A percentile compares a stretch with the other conserved stretches of the same genome.
Evolutionary conservation across 2,797 vertebrate genomes (phyloP).

Genomic region (Leptodactylus fallax): DNA sequence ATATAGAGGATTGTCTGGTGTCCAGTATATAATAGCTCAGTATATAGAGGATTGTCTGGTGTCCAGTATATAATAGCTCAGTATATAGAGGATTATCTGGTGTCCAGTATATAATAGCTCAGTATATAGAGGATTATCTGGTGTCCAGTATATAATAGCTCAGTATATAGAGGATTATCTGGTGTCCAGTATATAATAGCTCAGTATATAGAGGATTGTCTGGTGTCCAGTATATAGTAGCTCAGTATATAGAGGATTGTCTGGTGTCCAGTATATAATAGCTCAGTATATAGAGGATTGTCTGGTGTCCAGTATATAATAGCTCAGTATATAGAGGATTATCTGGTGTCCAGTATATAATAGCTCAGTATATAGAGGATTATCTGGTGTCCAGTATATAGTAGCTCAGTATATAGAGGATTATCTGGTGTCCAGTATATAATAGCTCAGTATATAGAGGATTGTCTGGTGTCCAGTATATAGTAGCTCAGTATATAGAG

Average conservation of each 20-base stretch:
- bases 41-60: too few species aligned
- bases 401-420: not conserved
- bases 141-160: not conserved
- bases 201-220: not conserved
- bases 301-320: not conserved
- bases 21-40: not conserved
- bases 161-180: too few species aligned
- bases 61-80: not conserved
- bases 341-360: not conserved
- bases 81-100: too few species aligned
- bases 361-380: not conserved
- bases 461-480: not conserved
- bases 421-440: not conserved
- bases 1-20: too few species aligned
- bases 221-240: not conserved
- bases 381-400: not conserved
- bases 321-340: not conserved
- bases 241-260: not conserved
- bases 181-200: not conserved
- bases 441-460: not conserved
- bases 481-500: not conserved
- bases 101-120: not conserved
- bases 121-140: too few species aligned
- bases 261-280: not conserved
- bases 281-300: not conserved